These are phyloP conservation scores for Sebastes oblongus DNA, from an alignment of 2,797 vertebrate genomes.

Conservation along the genomic window DNA sequence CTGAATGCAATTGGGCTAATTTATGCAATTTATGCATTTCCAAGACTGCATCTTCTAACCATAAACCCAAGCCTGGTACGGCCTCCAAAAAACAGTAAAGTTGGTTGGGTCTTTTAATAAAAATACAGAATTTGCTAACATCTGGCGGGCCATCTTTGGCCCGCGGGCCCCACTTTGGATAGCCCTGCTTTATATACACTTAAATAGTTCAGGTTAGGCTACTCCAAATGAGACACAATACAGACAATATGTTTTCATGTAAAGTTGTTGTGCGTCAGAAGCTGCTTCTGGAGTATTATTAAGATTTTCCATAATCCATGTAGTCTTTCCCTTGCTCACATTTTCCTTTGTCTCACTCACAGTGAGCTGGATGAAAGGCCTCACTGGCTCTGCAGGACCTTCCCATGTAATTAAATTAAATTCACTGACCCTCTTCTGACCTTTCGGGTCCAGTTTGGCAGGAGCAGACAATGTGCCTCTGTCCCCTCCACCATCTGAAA, in stretches of 20 bases:
- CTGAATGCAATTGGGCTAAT: no score
- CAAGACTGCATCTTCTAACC: no score
- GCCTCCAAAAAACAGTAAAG: no score
- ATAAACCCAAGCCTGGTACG: no score
- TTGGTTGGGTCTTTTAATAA: no score
- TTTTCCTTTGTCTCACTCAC: conserved; percentile 67
- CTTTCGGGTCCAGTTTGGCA: conserved; percentile 65
- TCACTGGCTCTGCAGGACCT: conserved; percentile 56
- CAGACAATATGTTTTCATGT: not conserved
- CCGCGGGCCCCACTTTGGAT: no score
- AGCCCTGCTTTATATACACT: not conserved
- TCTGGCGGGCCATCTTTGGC: no score
- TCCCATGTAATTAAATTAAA: conserved; percentile 78
- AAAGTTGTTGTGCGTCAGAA: not conserved
- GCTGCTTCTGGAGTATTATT: conserved; percentile 20
- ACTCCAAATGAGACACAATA: not conserved
- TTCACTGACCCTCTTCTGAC: conserved; percentile 71
- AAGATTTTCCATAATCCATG: conserved; percentile 58
- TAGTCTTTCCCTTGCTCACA: conserved; percentile 25
- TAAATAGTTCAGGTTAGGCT: not conserved
- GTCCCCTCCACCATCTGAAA: conserved; percentile 58
- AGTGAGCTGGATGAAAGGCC: conserved; percentile 51
- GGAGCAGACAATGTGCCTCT: conserved; percentile 74
- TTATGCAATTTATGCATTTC: no score
- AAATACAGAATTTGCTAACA: no score